Percentiles rank a stretch among this genome's conserved stretches.
Evolutionary conservation across 2,797 vertebrate species (phyloP).

Genomic region (Sandelia bainsii): DNA sequence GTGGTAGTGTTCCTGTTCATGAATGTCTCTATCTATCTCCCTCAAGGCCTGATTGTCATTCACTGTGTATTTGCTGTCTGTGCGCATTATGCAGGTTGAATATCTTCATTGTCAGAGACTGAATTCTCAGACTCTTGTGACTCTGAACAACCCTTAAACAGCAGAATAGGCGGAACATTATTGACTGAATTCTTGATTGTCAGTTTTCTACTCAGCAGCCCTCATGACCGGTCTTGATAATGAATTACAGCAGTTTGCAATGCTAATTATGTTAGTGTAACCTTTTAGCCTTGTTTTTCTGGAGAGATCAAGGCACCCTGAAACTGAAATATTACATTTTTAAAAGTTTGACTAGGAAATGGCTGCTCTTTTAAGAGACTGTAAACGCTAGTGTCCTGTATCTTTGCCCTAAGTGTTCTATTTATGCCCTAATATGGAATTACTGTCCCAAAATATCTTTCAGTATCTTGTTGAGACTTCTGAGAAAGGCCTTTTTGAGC

Average conservation of each 20-base stretch:
- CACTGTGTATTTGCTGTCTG: slow-evolving; percentile 28
- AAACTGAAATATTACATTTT: slow-evolving; percentile 23
- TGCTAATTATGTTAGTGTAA: slow-evolving; percentile 51
- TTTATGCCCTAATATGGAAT: slow-evolving; percentile 70
- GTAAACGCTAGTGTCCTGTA: slow-evolving; percentile 52
- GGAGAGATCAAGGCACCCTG: slow-evolving; percentile 26
- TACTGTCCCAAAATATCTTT: slow-evolving; percentile 62
- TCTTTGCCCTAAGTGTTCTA: slow-evolving; percentile 8
- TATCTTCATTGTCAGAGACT: slow-evolving; percentile 70
- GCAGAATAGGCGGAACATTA: slow-evolving; percentile 64
- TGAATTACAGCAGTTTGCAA: slow-evolving; percentile 60
- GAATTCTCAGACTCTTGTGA: slow-evolving; percentile 74
- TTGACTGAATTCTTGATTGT: slow-evolving; percentile 62
- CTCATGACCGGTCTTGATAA: slow-evolving; percentile 59
- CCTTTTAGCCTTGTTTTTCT: slow-evolving; percentile 29
- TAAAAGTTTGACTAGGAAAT: slow-evolving; percentile 22
- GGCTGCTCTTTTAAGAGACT: slow-evolving; percentile 41
- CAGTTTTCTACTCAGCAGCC: slow-evolving; percentile 53
- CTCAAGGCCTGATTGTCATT: slow-evolving; percentile 49
- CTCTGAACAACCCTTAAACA: slow-evolving; percentile 60
- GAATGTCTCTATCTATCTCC: slow-evolving; percentile 38
- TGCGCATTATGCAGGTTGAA: slow-evolving; percentile 67
- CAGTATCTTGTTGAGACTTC: slow-evolving; percentile 45
- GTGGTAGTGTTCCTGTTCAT: slow-evolving; percentile 19
- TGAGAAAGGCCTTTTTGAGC: slow-evolving; percentile 45